Base-by-base conservation (phyloP, 2,888 invertebrate genomes). In the Osmoderma eremita region DNA sequence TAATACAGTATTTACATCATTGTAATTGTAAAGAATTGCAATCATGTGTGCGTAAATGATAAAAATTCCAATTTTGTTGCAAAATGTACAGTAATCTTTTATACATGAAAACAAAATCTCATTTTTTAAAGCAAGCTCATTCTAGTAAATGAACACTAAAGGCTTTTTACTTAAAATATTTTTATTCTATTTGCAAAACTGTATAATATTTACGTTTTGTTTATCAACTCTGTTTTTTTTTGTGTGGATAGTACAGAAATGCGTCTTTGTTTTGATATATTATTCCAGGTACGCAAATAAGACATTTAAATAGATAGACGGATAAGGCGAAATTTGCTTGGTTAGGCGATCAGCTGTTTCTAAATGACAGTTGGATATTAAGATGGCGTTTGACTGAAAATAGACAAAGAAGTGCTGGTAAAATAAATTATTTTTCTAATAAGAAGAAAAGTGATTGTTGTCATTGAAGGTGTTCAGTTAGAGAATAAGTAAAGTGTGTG, bases 301-400 rank as follows among this genome's bases (percentile, higher is more conserved):
- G 17, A 15, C 20, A 68, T 62, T 68, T 73, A 70, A 48, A 56
- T 17, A n/a, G 15, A n/a, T 10, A 8, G 13, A 42, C 24, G 10
- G 17, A 45, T 73, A 71, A 61, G 67, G 72, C 45, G 61, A 62
- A 67, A 67, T 66, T 74, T 62, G 69, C 64, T 42, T 71, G 69
- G 58, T 58, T 38, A 50, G 50, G 67, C 70, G 75, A 81, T 80
- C 80, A 81, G 81, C 81, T 81, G 81, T 80, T 80, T 73, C 64
- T 67, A 66, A 72, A 68, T 79, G 79, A 79, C 79, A 80, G 78
- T 78, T 78, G 74, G 72, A 67, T 64, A 70, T 66, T 74, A 80
- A 80, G 77, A 81, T 81, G 81, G 81, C 81, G 79, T 71, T 75
- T 65, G 74, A 73, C 72, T 76, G 74, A 74, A 73, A 70, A 70